Conservation (phyloP, 2,113 vertebrate genomes). For the Shinisaurus crocodilurus region DNA sequence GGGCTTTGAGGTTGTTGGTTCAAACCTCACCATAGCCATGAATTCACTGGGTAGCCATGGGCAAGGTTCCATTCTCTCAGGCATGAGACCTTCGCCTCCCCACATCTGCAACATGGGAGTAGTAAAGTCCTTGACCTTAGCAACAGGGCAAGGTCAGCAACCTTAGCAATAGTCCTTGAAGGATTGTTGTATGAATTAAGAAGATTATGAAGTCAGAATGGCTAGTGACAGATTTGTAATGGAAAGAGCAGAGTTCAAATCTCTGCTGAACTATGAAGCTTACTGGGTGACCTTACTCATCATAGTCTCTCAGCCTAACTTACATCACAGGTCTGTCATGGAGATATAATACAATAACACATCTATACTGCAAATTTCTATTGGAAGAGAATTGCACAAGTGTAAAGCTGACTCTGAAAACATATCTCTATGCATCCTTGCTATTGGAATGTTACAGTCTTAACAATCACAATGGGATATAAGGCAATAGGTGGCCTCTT, state of each 20-base stretch:
- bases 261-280: neutral
- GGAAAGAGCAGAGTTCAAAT: neutral
- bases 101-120: neutral
- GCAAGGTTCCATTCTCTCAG: neutral
- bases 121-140: too few species aligned
- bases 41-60: neutral
- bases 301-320: neutral
- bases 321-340: neutral
- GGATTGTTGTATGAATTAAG: neutral
- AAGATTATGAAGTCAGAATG: neutral
- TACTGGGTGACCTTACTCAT: too few species aligned
- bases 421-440: neutral
- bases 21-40: neutral
- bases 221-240: neutral
- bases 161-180: too few species aligned
- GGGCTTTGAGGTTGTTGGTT: too few species aligned
- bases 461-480: neutral
- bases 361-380: neutral
- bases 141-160: too few species aligned
- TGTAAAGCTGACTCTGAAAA: neutral
- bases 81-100: neutral
- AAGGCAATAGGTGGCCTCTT: neutral
- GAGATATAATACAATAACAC: neutral
- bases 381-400: neutral
- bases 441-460: neutral